phyloP scores from a whole-genome alignment of 2,797 vertebrate genomes.

The Moxostoma hubbsi region DNA sequence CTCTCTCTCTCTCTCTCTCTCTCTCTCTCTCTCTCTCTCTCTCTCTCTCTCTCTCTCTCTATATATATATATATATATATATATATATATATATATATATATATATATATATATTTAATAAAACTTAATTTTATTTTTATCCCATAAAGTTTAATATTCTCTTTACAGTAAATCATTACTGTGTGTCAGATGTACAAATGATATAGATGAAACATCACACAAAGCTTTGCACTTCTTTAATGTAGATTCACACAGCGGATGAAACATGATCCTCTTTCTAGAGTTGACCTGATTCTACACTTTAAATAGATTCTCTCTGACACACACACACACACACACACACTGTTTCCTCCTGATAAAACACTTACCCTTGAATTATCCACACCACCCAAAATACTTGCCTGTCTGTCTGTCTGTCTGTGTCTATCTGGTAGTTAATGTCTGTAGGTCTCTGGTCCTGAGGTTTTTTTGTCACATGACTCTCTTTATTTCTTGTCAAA shows the following conservation, averaged over 20 bases:
- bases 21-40: too few relatives aligned
- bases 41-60: too few relatives aligned
- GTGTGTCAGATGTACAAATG: too few relatives aligned
- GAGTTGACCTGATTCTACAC: conserved; percentile 33
- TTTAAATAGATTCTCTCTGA: conserved; percentile 14
- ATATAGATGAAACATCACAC: neutral
- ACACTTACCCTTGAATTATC: conserved; percentile 30
- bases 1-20: too few relatives aligned
- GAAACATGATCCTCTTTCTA: neutral
- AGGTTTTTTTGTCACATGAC: too few relatives aligned
- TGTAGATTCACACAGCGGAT: neutral
- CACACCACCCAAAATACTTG: conserved; percentile 2
- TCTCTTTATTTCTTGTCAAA: too few relatives aligned
- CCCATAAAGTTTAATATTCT: too few relatives aligned
- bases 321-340: conserved; percentile 2
- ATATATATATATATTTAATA: too few relatives aligned
- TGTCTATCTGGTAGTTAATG: conserved; percentile 1
- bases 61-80: too few relatives aligned
- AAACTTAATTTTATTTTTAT: too few relatives aligned
- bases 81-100: too few relatives aligned
- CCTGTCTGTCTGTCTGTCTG: neutral
- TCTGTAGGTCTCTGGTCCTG: neutral
- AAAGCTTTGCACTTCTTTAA: conserved; percentile 1
- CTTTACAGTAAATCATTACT: too few relatives aligned
- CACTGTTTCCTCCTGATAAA: conserved; percentile 12